Evolutionary conservation across 2,113 vertebrate species (phyloP), one percentile per base, ranked within the genome.

Genomic region (Festucalex cinctus): DNA sequence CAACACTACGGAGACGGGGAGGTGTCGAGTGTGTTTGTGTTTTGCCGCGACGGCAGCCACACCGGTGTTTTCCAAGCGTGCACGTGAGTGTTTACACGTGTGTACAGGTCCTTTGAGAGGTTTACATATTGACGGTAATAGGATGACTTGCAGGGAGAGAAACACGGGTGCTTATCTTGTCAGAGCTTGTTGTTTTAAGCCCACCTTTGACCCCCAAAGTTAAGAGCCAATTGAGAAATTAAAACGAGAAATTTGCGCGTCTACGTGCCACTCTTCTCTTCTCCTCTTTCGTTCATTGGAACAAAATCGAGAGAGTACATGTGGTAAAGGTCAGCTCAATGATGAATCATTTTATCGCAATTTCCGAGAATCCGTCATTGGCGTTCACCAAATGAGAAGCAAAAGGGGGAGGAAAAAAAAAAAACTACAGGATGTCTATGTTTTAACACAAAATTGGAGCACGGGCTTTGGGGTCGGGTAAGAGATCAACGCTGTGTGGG

Each of bases 121-220:
- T 88, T 89, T 90, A 90, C 83, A 89, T 76, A 83, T 77, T 60
- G 66, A 71, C 72, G 73, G 94, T 86, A 84, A 85, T 75, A 74
- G 85, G 78, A 88, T 62, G 85, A 87, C 83, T 86, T 62, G 37
- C 39, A 14, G 12, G 20, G 58, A 61, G 58, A 82, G 76, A 81
- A 86, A 81, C 94, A 95, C n/a, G n/a, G 94, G 94, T 96, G 95
- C 95, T 94, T 89, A 91, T 93, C 90, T 93, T 92, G 93, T 93
- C 90, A 86, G 87, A 91, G 89, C 82, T n/a, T 93, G 88, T 91
- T 90, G 83, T 94, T 92, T 93, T 94, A 94, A 95, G 80, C 85
- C 80, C 91, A 94, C 86, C 93, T 93, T 87, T 90, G 91, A 93
- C 95, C 93, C 93, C 88, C 70, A 16, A 93, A 93, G 90, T 94